These are phyloP conservation scores for Albula goreensis DNA, from an alignment of 2,113 vertebrate species.

Conservation along the genomic window DNA sequence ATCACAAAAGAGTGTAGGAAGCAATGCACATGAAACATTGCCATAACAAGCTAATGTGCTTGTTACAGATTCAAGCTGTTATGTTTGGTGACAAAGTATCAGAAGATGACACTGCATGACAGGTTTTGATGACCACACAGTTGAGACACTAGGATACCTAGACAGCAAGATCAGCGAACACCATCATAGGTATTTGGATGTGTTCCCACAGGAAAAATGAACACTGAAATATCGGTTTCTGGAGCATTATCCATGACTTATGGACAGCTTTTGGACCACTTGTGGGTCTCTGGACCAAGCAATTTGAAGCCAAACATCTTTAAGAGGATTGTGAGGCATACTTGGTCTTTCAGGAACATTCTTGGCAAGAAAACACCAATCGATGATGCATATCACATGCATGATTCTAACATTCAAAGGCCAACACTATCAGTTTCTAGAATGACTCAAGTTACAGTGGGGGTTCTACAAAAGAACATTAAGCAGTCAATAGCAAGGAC, in stretches of 20 bases:
- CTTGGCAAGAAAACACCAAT: slow-evolving; percentile 18
- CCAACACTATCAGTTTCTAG: background rate
- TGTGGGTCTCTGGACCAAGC: slow-evolving; percentile 18
- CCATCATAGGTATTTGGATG: slow-evolving; percentile 13
- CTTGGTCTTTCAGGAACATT: slow-evolving; percentile 23
- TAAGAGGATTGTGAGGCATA: slow-evolving; percentile 10
- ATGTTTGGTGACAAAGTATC: slow-evolving; percentile 35
- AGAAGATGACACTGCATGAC: slow-evolving; percentile 24
- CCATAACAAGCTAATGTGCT: background rate
- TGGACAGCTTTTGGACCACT: slow-evolving; percentile 19
- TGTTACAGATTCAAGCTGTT: slow-evolving; percentile 29
- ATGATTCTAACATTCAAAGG: slow-evolving; percentile 4
- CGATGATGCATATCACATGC: slow-evolving; percentile 9
- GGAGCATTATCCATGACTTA: slow-evolving; percentile 24
- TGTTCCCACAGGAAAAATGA: slow-evolving; percentile 23
- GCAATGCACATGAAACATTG: slow-evolving; percentile 34
- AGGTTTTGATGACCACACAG: slow-evolving; percentile 24
- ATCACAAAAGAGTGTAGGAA: slow-evolving; percentile 25
- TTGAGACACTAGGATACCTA: background rate
- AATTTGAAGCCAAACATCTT: slow-evolving; percentile 17
- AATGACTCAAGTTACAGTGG: slow-evolving; percentile 17
- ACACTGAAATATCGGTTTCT: slow-evolving; percentile 25
- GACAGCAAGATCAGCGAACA: slow-evolving; percentile 34
- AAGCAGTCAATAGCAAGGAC: slow-evolving; percentile 28
- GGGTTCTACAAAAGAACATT: slow-evolving; percentile 15